These are phyloP conservation scores for Hiodon tergisus DNA, from an alignment of 2,113 vertebrate species.

Conservation along the genomic window DNA sequence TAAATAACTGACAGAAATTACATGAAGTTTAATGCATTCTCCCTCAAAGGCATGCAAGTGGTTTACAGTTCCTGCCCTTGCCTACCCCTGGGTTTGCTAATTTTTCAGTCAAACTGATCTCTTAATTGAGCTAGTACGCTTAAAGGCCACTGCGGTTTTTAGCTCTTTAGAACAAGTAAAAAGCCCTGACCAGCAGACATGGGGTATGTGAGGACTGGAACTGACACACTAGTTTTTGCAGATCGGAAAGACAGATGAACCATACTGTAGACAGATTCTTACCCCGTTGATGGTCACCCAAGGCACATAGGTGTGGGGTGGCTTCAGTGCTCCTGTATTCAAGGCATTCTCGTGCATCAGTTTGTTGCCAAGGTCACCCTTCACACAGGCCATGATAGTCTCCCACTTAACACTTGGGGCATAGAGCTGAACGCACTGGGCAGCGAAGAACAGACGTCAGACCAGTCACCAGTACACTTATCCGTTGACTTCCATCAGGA, in stretches of 20 bases:
- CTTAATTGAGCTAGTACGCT: no score
- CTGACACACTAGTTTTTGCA: background rate
- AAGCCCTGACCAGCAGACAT: background rate
- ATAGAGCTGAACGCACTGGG: slow-evolving; percentile 69
- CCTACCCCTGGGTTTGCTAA: no score
- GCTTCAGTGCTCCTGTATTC: slow-evolving; percentile 61
- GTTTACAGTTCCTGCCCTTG: no score
- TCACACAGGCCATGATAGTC: slow-evolving; percentile 61
- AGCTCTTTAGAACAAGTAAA: no score
- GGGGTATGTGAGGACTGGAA: background rate
- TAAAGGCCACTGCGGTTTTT: no score
- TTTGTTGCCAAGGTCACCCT: slow-evolving; percentile 62
- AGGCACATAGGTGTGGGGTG: slow-evolving; percentile 78
- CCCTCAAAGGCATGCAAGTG: no score
- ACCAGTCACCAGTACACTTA: background rate
- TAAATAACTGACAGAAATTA: no score
- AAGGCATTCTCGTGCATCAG: slow-evolving; percentile 83
- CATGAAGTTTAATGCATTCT: no score
- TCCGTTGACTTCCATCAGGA: background rate
- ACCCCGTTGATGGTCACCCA: slow-evolving; percentile 90
- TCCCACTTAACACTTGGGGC: slow-evolving; percentile 31
- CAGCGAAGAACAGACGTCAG: background rate
- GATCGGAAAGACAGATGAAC: background rate
- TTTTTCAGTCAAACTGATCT: no score
- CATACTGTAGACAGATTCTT: slow-evolving; percentile 16